These are phyloP conservation scores for Cryptus armator DNA, from an alignment of 2,888 invertebrate species.

Conservation along the genomic window DNA sequence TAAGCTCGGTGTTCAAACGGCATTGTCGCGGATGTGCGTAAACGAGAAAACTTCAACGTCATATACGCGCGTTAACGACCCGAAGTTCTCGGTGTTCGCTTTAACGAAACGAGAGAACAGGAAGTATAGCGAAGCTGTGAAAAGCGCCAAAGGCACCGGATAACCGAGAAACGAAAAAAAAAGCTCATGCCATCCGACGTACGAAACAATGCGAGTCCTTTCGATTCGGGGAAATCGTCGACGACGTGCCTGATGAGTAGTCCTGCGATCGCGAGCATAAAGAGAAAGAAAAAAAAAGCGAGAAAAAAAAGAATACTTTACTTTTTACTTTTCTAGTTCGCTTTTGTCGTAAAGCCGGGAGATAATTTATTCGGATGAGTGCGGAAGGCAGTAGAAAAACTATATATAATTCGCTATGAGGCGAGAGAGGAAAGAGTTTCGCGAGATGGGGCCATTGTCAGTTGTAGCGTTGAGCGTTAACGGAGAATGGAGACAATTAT, in stretches of 20 bases:
- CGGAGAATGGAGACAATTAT: constrained; percentile 49
- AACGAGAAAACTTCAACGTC: constrained; percentile 63
- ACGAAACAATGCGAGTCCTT: constrained; percentile 67
- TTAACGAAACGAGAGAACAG: constrained; percentile 24
- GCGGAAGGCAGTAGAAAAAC: neutral
- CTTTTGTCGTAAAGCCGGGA: neutral
- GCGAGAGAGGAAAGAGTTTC: neutral
- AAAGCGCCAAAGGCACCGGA: constrained; percentile 59
- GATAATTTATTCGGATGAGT: constrained; percentile 37
- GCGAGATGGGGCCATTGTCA: constrained; percentile 21
- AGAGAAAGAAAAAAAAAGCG: neutral
- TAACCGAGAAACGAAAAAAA: constrained; percentile 21
- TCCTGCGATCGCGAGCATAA: constrained; percentile 49
- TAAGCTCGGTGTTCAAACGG: neutral
- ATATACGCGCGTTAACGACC: constrained; percentile 64
- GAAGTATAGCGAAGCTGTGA: constrained; percentile 43
- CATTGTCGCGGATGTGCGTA: constrained; percentile 60
- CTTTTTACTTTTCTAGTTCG: neutral
- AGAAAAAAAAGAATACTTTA: constrained; percentile 19
- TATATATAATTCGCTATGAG: constrained; percentile 6
- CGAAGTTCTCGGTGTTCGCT: constrained; percentile 28
- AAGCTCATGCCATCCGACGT: constrained; percentile 50
- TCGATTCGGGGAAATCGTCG: constrained; percentile 60
- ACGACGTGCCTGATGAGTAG: constrained; percentile 67
- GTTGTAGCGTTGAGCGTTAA: constrained; percentile 11